phyloP scores from a whole-genome alignment of 2,113 vertebrate species.

The Tamias sibiricus region DNA sequence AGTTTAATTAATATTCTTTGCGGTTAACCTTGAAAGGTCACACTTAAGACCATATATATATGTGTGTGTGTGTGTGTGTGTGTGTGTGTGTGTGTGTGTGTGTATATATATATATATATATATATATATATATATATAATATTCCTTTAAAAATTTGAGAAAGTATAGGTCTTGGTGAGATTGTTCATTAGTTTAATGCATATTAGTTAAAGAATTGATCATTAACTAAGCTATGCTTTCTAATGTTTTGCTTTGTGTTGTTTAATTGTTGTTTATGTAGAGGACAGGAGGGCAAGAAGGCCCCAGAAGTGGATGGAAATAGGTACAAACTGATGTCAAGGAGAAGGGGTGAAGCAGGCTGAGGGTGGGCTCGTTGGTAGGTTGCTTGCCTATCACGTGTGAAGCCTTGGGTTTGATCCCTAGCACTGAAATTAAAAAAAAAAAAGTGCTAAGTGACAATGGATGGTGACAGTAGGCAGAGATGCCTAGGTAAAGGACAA shows the following conservation, averaged over 20 bases:
- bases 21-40: neutral
- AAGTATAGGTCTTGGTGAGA: neutral
- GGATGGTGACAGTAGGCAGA: neutral
- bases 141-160: neutral
- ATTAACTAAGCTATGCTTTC: neutral
- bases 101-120: too few relatives aligned
- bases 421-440: too few relatives aligned
- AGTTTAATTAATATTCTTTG: constrained; percentile 29
- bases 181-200: neutral
- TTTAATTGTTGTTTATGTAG: constrained; percentile 11
- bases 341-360: too few relatives aligned
- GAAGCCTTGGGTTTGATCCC: too few relatives aligned
- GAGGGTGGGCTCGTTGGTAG: too few relatives aligned
- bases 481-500: neutral
- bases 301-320: neutral
- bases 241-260: neutral
- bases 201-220: constrained; percentile 1
- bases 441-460: neutral
- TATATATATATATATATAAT: too few relatives aligned
- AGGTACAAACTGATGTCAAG: neutral
- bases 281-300: neutral
- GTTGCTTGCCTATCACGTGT: too few relatives aligned
- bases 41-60: neutral
- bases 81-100: too few relatives aligned
- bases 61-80: too few relatives aligned